Base-by-base conservation (phyloP, 2,797 vertebrate genomes). In the Typhlichthys subterraneus region DNA sequence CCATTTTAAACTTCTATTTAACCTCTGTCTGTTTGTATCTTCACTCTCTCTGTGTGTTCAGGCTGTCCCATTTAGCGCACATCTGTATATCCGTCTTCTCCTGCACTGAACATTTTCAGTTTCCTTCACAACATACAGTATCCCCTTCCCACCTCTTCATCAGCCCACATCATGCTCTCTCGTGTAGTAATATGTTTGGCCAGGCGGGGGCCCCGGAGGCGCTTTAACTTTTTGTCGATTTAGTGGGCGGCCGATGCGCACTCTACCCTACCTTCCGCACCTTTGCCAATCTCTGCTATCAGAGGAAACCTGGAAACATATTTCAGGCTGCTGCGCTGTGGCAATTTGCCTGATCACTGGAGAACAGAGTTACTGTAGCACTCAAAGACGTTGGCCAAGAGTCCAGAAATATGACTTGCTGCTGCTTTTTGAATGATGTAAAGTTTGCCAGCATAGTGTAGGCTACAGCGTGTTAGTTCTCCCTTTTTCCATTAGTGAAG, bases 171-270 rank as follows among this genome's bases (percentile, higher is more conserved):
- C 19, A 23, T 23, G 1, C 60, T 5, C 23, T 61, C 60, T 61
- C 50, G 45, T 45, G 52, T 66, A 61, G 19, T 73, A 65, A 76
- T 72, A 47, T 38, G 17, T 62, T 63, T 49, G 58, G 69, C 70
- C 75, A 71, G 60, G 64, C 64, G 59, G 31, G 45, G 63, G 54
- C 63, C 66, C 67, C 51, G 60, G 63, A 55, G 69, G 65, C 70
- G 38, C 69, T 71, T 85, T 89, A 81, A 85, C 82, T 80, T 63
- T 42, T 17, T 65, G 73, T 84, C 71, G 80, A 85, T 84, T 85
- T 84, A 73, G 60, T 75, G 72, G 48, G 51, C 55, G 67, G 72
- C 85, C 71, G 65, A 69, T 85, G 80, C 75, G 59, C 75, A 67
- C 64, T 65, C 55, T 31, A 38, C 12, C 13, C 4, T 56, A 56